phyloP scores from a whole-genome alignment of 2,113 vertebrate genomes.

The Himantopus leucocephalus region DNA sequence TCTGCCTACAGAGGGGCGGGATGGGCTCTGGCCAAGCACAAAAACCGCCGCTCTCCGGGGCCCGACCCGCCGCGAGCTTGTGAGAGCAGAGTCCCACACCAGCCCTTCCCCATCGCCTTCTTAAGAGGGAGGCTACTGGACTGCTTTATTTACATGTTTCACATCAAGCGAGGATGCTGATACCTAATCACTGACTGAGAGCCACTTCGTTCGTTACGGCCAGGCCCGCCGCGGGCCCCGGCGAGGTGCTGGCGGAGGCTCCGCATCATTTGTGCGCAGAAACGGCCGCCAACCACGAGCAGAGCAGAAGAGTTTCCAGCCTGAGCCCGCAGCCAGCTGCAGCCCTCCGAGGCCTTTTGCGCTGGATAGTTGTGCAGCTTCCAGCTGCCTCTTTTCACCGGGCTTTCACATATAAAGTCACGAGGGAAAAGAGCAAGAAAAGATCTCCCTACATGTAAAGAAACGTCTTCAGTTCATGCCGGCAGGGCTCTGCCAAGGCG shows the following conservation, averaged over 20 bases:
- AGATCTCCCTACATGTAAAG: not conserved
- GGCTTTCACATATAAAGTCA: not conserved
- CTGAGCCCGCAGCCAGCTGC: not conserved
- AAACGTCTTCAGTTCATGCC: not conserved
- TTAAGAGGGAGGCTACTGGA: not conserved
- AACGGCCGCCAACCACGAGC: not conserved
- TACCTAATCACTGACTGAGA: not conserved
- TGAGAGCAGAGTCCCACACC: not conserved
- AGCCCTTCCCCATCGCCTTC: not conserved
- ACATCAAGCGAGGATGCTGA: rapidly evolving
- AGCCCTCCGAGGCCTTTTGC: not conserved
- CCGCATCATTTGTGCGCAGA: rapidly evolving
- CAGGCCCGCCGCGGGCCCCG: not conserved
- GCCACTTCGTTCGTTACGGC: rapidly evolving
- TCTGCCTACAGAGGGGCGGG: not conserved
- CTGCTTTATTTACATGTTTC: not conserved
- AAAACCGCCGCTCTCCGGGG: rapidly evolving
- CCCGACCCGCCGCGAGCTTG: rapidly evolving
- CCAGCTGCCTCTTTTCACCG: not conserved
- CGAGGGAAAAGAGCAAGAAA: not conserved
- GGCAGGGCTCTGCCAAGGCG: not conserved
- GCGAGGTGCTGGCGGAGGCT: not conserved
- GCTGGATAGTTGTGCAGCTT: not conserved
- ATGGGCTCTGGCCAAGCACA: not conserved
- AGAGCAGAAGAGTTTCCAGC: not conserved